Percentiles rank a stretch among this genome's conserved stretches.
phyloP scores from a whole-genome alignment of 2,113 vertebrate species.

The Fregetta grallaria region DNA sequence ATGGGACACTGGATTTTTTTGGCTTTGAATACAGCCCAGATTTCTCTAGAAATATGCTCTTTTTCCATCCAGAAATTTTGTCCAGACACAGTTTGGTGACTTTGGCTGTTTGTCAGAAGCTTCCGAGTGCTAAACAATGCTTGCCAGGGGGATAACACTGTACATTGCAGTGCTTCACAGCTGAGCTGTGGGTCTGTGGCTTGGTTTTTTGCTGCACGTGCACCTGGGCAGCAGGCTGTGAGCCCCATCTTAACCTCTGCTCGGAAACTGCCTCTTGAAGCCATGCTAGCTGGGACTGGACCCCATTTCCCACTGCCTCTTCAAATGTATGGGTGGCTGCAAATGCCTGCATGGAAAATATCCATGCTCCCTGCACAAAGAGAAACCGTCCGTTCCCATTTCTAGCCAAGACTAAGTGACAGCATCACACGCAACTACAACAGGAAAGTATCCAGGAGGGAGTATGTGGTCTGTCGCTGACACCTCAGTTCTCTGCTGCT shows the following conservation, averaged over 20 bases:
- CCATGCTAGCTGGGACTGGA: accelerated
- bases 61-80: not conserved
- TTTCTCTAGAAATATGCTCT: not conserved
- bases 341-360: not conserved
- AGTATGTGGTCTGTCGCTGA: not conserved
- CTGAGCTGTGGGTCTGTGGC: not conserved
- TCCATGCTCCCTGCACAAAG: not conserved
- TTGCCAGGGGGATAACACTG: not conserved
- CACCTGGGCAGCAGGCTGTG: not conserved
- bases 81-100: not conserved
- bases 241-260: not conserved
- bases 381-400: not conserved
- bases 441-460: not conserved
- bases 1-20: not conserved
- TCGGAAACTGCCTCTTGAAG: not conserved
- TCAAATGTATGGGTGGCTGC: not conserved
- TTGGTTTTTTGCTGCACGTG: accelerated
- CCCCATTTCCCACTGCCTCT: not conserved
- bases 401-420: not conserved
- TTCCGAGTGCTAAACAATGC: not conserved
- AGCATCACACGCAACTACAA: not conserved
- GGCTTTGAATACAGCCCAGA: not conserved
- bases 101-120: not conserved
- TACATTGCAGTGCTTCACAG: not conserved
- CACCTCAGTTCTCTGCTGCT: not conserved